Conservation (phyloP, 2,888 invertebrate genomes). For the Tiliacea citrago region DNA sequence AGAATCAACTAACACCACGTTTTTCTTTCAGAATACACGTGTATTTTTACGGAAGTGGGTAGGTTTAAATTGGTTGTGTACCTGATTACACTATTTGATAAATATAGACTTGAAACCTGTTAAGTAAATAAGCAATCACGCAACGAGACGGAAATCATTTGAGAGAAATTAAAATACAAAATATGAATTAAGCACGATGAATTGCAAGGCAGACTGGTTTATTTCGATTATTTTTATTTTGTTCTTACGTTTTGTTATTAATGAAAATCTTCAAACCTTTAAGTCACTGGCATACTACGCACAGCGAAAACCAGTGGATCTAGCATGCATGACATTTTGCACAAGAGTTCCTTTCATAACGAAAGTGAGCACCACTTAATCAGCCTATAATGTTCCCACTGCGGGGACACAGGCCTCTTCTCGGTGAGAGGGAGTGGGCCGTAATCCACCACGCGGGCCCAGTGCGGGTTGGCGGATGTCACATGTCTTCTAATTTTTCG, state of each 20-base stretch:
- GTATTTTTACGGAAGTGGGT: neutral
- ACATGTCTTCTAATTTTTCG: no score
- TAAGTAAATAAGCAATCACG: neutral
- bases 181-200: neutral
- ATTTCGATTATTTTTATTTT: neutral
- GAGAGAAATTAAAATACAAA: neutral
- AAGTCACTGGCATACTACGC: neutral
- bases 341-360: neutral
- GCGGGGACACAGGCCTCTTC: no score
- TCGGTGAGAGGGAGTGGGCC: no score
- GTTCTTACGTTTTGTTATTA: neutral
- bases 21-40: conserved; percentile 29
- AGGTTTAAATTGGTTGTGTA: neutral
- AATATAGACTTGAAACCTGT: neutral
- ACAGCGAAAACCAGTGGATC: no score
- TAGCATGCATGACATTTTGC: neutral
- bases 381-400: no score
- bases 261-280: neutral
- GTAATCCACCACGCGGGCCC: no score
- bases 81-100: conserved; percentile 1
- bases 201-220: neutral
- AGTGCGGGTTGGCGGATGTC: no score
- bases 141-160: neutral
- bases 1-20: conserved; percentile 55
- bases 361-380: neutral